Evolutionary conservation across 2,797 vertebrate genomes (phyloP).

Genomic region (Crypturellus tataupa): DNA sequence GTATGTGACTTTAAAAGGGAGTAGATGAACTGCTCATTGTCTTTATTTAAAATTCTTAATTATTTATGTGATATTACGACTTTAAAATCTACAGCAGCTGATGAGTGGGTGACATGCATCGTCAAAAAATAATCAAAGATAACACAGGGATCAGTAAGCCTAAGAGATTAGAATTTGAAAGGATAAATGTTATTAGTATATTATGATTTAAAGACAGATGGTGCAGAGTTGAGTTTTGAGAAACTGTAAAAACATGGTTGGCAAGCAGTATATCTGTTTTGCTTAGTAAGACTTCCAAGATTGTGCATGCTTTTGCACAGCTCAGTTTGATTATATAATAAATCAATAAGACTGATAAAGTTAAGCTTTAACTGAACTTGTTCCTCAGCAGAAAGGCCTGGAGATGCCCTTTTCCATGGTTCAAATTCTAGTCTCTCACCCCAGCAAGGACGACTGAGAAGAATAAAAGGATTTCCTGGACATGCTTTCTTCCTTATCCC

Average conservation of each 20-base stretch:
- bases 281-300: not conserved
- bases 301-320: not conserved
- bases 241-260: slow-evolving; percentile 1
- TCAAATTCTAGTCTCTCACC: not conserved
- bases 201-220: slow-evolving; percentile 43
- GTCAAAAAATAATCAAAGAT: not conserved
- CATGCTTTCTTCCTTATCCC: not conserved
- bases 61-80: not conserved
- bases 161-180: not conserved
- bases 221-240: not conserved
- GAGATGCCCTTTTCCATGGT: not conserved
- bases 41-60: not conserved
- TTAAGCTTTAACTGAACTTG: not conserved
- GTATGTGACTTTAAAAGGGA: not conserved
- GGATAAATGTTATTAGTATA: slow-evolving; percentile 19
- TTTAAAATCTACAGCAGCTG: not conserved
- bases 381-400: not conserved
- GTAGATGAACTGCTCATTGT: not conserved
- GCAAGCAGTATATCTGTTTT: not conserved
- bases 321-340: not conserved
- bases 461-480: not conserved
- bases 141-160: not conserved
- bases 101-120: not conserved
- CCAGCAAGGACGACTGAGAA: not conserved
- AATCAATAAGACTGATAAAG: not conserved